Evolutionary conservation across 1,140 invertebrate genomes (phyloP).

Genomic region (Sogatella furcifera): DNA sequence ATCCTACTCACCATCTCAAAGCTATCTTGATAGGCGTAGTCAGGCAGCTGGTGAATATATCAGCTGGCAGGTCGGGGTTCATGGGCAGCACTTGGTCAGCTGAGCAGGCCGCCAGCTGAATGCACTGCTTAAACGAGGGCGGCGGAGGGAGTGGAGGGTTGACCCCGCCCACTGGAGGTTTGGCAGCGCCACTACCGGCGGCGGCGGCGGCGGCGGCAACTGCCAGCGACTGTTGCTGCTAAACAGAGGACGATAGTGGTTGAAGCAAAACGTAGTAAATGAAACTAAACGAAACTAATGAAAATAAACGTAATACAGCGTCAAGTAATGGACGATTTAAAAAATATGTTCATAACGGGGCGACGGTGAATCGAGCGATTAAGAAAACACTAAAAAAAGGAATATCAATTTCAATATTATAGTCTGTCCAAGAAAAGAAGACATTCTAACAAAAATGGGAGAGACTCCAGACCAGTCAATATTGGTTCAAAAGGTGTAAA

Average conservation of each 20-base stretch:
- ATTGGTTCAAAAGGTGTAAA: too few relatives aligned
- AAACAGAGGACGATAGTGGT: too few relatives aligned
- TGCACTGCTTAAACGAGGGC: conserved; percentile 77
- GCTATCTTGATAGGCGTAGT: conserved; percentile 98
- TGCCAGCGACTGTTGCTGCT: conserved; percentile 8
- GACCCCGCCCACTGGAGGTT: too few relatives aligned
- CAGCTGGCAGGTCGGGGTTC: conserved; percentile 96
- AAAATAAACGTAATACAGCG: too few relatives aligned
- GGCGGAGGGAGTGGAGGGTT: conserved; percentile 16
- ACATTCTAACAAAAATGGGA: too few relatives aligned
- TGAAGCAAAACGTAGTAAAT: too few relatives aligned
- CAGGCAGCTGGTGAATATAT: conserved; percentile 95
- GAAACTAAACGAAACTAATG: too few relatives aligned
- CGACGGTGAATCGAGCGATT: too few relatives aligned
- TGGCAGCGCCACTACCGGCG: conserved; percentile 7
- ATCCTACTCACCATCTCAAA: conserved; percentile 62
- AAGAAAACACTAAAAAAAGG: too few relatives aligned
- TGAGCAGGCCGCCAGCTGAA: conserved; percentile 91
- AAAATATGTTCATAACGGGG: not conserved
- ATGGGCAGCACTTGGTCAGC: conserved; percentile 88
- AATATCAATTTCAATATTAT: too few relatives aligned
- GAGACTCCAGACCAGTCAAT: too few relatives aligned
- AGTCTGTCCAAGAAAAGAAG: too few relatives aligned
- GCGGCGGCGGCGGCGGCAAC: not conserved
- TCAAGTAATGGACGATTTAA: not conserved